Conservation (phyloP, 30 jellyfish, hydroid and myxozoan species). For the Mastigias papua region DNA sequence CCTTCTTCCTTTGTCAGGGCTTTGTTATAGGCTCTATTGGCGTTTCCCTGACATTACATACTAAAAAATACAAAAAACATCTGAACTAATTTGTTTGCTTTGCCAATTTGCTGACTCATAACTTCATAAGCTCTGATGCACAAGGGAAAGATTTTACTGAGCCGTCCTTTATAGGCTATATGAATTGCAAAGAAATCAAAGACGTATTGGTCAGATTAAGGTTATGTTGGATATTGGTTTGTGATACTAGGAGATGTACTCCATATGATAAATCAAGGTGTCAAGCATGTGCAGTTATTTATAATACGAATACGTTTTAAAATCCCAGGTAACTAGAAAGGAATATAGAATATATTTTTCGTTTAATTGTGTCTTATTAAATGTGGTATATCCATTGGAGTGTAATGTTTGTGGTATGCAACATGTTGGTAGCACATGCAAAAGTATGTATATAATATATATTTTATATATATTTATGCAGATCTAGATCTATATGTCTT, state of each 20-base stretch:
- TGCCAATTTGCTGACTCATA: no score
- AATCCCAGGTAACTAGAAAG: background rate
- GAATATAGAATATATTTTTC: constrained; percentile 3
- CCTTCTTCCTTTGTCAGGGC: no score
- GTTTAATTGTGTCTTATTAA: constrained; percentile 25
- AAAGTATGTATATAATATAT: no score
- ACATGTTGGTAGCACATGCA: constrained; percentile 47
- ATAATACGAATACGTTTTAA: background rate
- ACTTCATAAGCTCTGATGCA: no score
- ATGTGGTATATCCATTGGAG: constrained; percentile 45
- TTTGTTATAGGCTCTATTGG: no score
- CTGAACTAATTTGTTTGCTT: no score
- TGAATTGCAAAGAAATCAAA: background rate
- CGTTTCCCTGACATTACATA: no score
- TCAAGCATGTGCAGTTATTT: constrained; percentile 3
- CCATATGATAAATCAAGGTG: constrained; percentile 4
- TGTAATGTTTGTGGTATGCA: constrained; percentile 62
- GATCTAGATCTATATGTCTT: no score
- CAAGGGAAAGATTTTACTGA: background rate
- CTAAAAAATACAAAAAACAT: no score
- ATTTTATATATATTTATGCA: no score
- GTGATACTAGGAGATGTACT: background rate
- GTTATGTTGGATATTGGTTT: background rate
- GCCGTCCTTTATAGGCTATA: background rate
- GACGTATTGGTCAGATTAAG: background rate